These are phyloP conservation scores for Drosophila obscura DNA, from an alignment of 1,140 invertebrate genomes.

Conservation along the genomic window DNA sequence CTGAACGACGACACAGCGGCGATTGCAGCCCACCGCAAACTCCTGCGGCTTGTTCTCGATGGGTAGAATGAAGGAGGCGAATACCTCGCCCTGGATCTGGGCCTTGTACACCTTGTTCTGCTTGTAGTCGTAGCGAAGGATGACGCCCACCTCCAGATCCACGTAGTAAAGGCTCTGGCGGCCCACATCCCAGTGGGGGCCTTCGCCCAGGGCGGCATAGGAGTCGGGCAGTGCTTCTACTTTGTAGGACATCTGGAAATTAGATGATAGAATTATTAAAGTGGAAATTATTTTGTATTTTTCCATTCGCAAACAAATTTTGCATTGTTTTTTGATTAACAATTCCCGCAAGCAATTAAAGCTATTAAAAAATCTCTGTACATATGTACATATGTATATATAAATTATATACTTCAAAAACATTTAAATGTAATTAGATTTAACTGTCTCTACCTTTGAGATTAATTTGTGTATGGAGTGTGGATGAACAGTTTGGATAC, in stretches of 20 bases:
- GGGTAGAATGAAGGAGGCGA: constrained; percentile 88
- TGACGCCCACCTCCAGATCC: constrained; percentile 86
- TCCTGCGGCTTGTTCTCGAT: constrained; percentile 86
- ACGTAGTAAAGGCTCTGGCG: constrained; percentile 88
- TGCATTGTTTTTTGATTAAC: not conserved
- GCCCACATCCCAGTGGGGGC: constrained; percentile 88
- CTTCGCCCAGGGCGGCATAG: constrained; percentile 85
- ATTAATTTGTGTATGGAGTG: constrained; percentile 18
- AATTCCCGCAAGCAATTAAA: not conserved
- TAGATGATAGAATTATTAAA: not conserved
- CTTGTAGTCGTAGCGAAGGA: constrained; percentile 86
- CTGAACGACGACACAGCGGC: constrained; percentile 86
- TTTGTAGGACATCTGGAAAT: constrained; percentile 77
- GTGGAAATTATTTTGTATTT: constrained; percentile 7
- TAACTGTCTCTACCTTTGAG: constrained; percentile 25
- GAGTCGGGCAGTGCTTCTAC: constrained; percentile 76
- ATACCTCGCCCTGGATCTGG: constrained; percentile 84
- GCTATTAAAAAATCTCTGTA: constrained; percentile 14
- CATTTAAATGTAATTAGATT: not conserved
- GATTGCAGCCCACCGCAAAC: constrained; percentile 88
- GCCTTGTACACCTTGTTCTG: constrained; percentile 84
- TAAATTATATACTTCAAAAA: not conserved
- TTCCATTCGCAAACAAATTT: not conserved
- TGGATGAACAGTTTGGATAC: constrained; percentile 10
- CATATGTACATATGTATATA: too few species aligned